Percentiles rank a stretch among this genome's conserved stretches.
Evolutionary conservation across 2,113 vertebrate species (phyloP).

Genomic region (Lamprotornis superbus): DNA sequence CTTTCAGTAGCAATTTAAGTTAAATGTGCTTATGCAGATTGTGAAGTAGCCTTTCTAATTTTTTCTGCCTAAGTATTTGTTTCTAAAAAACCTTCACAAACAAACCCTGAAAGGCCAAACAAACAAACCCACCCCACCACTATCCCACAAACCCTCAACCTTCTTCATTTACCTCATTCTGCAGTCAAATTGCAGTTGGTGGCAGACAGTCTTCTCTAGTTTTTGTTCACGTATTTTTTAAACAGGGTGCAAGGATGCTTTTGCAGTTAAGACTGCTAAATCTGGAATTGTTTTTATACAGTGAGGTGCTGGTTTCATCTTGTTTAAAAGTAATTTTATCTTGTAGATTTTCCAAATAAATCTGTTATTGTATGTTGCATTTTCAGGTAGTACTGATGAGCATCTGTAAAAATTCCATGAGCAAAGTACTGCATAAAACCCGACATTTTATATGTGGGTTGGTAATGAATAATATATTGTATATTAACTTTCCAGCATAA

Average conservation of each 20-base stretch:
- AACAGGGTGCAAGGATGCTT: not conserved
- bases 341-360: not conserved
- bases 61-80: not conserved
- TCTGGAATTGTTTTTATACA: not conserved
- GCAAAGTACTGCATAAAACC: not conserved
- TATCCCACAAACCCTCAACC: not conserved
- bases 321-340: not conserved
- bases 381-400: not conserved
- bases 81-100: not conserved
- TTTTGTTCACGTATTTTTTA: not conserved
- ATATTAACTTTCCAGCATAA: not conserved
- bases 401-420: not conserved
- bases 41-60: not conserved
- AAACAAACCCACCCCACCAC: not conserved
- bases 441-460: not conserved
- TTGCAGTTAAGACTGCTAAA: not conserved
- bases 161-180: not conserved
- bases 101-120: not conserved
- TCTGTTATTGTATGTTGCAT: accelerated
- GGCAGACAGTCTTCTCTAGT: not conserved
- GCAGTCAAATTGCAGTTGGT: not conserved
- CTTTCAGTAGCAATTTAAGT: not conserved
- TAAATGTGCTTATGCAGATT: not conserved
- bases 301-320: not conserved
- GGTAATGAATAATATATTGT: not conserved